A percentile compares a stretch with the other conserved stretches of the same genome.
Evolutionary conservation across 2,888 invertebrate genomes (phyloP).

Genomic region (Craniophora ligustri): DNA sequence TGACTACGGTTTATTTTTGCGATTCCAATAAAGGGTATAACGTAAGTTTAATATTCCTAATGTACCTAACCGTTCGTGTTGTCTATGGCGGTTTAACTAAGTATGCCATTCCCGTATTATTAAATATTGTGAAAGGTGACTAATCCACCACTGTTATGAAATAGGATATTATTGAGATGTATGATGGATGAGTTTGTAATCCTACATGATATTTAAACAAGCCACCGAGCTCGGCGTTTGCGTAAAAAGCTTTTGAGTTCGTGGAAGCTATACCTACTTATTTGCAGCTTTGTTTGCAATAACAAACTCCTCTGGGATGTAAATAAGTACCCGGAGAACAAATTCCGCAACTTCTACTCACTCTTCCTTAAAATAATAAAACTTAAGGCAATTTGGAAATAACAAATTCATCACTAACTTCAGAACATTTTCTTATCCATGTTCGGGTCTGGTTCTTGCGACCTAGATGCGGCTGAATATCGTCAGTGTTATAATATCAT

Average conservation of each 20-base stretch:
- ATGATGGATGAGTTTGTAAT: conserved; percentile 1
- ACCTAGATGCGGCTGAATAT: too few relatives aligned
- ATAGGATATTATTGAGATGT: background rate
- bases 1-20: conserved; percentile 20
- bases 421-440: too few relatives aligned
- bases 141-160: background rate
- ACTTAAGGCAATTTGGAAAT: too few relatives aligned
- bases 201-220: background rate
- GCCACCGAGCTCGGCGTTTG: background rate
- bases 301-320: background rate
- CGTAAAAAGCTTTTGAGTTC: background rate
- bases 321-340: background rate
- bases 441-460: too few relatives aligned
- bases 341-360: too few relatives aligned
- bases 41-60: conserved; percentile 1
- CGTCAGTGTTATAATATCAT: too few relatives aligned
- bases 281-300: background rate
- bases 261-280: background rate
- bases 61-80: too few relatives aligned
- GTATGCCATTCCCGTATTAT: background rate
- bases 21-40: conserved; percentile 14
- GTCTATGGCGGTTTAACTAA: conserved; percentile 1
- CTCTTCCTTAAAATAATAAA: too few relatives aligned
- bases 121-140: background rate
- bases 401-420: too few relatives aligned